Base-by-base conservation (phyloP, 1,140 invertebrate species). In the Euwallacea similis region DNA sequence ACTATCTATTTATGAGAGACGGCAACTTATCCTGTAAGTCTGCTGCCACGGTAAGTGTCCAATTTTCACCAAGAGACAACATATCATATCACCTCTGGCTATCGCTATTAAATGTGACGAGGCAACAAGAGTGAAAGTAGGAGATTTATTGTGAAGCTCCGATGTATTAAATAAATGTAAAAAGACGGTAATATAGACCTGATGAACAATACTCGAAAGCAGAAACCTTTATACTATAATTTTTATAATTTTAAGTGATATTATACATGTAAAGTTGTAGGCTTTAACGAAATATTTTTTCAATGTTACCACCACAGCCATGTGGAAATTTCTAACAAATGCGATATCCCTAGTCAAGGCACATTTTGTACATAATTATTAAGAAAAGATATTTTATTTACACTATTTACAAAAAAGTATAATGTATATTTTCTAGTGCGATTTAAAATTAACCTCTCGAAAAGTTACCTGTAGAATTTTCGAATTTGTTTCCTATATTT, bases 341-440 rank as follows among this genome's bases (percentile, higher is more conserved):
- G 76, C 77, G 78, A 79, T 79, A 78, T 72, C 72, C 74, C 78
- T 79, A 79, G 78, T 79, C 78, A 79, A 75, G 78, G 77, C 77
- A 78, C 74, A 44, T 72, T 67, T 67, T 79, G 75, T 78, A 78
- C 71, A 77, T 78, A 77, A 70, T 72, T 75, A 33, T 33, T 33
- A 33, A 33, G 65, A 75, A 69, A 70, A 76, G 73, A 74, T 74
- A 75, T 76, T 77, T 76, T 79, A 77, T 79, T 78, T 78, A 77
- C 73, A 74, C 69, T 71, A 61, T 74, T 71, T 72, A 68, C 66
- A 72, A 72, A 72, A 75, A 73, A 73, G 62, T 66, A 72, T 71
- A 33, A 33, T 33, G 21, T 33, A 77, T 76, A 76, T 76, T 72
- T 74, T 77, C 66, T 77, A 76, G 67, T 73, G 73, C 71, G 65